Percentiles rank a stretch among this genome's conserved stretches.
Evolutionary conservation across 23 tunicate species (phyloP).

Genomic region (Halocynthia aurantium): DNA sequence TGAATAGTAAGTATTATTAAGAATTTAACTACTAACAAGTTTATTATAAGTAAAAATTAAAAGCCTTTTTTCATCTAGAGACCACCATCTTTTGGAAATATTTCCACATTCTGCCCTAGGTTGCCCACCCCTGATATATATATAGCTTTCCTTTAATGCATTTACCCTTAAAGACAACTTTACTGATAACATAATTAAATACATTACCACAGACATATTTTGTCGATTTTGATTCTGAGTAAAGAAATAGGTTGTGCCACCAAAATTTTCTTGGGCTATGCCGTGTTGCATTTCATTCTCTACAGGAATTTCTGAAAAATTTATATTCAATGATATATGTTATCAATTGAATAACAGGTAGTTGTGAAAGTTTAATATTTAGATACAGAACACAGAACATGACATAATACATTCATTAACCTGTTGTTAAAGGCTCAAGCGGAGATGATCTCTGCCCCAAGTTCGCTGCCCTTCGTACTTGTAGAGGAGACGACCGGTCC

Average conservation of each 20-base stretch:
- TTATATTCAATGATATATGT: too few relatives aligned
- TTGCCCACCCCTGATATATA: too few relatives aligned
- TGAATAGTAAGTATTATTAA: too few relatives aligned
- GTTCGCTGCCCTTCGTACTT: conserved; percentile 41
- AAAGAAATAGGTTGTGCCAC: conserved; percentile 84
- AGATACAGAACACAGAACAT: not conserved
- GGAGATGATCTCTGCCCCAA: conserved; percentile 41
- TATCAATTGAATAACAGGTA: not conserved
- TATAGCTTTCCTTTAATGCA: too few relatives aligned
- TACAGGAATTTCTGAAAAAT: not conserved
- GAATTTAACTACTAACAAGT: too few relatives aligned
- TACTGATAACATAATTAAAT: not conserved
- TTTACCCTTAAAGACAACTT: too few relatives aligned
- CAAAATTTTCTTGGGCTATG: conserved; percentile 51
- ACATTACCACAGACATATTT: conserved; percentile 64
- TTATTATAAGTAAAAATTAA: too few relatives aligned
- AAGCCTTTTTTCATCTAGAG: too few relatives aligned
- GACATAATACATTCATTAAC: conserved; percentile 3
- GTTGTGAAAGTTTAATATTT: not conserved
- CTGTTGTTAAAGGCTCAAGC: conserved; percentile 23
- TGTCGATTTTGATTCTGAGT: conserved; percentile 50
- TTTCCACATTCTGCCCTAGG: too few relatives aligned
- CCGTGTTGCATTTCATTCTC: conserved; percentile 28
- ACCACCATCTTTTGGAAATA: too few relatives aligned
- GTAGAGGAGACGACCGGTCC: conserved; percentile 68